Conservation (phyloP, 2,113 vertebrate species). For the cattle (Bos taurus) region DNA sequence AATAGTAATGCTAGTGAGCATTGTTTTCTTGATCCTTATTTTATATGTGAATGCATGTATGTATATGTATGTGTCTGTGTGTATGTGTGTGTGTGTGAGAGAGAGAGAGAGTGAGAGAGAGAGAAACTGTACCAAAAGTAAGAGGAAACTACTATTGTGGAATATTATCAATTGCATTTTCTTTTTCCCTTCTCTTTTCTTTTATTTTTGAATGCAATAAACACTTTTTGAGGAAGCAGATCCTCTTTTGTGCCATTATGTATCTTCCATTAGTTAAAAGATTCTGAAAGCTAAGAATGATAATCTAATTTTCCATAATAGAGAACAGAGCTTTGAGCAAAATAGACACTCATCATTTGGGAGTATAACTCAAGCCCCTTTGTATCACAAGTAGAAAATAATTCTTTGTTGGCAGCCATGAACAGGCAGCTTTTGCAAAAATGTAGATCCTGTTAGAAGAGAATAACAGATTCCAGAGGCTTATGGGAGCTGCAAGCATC, state of each 20-base stretch:
- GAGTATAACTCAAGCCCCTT: neutral
- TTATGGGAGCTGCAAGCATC: neutral
- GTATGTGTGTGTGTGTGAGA: neutral
- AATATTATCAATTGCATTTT: neutral
- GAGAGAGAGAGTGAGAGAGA: neutral
- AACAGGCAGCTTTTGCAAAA: neutral
- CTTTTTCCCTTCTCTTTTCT: neutral
- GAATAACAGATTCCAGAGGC: neutral
- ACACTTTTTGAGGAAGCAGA: neutral
- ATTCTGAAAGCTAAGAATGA: neutral
- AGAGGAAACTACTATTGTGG: neutral
- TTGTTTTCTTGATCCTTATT: neutral
- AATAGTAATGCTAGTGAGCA: neutral
- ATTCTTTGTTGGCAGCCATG: neutral
- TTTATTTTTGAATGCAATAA: neutral
- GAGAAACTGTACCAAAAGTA: neutral
- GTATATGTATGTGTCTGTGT: neutral
- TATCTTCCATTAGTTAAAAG: neutral
- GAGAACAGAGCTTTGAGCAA: neutral
- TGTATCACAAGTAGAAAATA: neutral
- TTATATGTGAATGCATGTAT: neutral
- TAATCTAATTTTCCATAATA: neutral
- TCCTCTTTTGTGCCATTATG: neutral
- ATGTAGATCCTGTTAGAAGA: neutral
- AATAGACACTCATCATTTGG: neutral